A percentile compares a stretch with the other conserved stretches of the same genome.
Evolutionary conservation across 2,888 invertebrate genomes (phyloP).

Genomic region (Bombyx huttoni): DNA sequence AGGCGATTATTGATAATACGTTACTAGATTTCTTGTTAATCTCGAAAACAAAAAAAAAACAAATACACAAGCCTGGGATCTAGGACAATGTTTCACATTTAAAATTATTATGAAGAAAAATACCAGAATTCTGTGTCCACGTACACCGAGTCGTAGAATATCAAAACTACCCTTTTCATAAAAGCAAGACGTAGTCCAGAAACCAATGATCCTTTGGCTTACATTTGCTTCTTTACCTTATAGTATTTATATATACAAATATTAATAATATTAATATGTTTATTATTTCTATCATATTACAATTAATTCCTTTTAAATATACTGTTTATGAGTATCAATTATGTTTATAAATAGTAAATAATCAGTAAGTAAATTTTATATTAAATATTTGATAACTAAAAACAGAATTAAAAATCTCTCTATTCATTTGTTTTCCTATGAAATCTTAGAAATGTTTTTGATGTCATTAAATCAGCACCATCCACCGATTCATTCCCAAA

Average conservation of each 20-base stretch:
- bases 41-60: not conserved
- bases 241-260: not conserved
- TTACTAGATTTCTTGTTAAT: not conserved
- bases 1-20: not conserved
- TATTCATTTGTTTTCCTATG: too few relatives aligned
- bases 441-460: too few relatives aligned
- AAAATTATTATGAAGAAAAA: not conserved
- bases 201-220: constrained; percentile 1
- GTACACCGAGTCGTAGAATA: too few relatives aligned
- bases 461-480: too few relatives aligned
- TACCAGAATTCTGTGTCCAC: not conserved
- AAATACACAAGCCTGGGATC: not conserved
- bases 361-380: too few relatives aligned
- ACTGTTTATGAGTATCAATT: too few relatives aligned
- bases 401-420: too few relatives aligned
- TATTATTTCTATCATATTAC: not conserved
- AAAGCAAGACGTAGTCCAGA: not conserved
- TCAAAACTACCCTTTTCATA: too few relatives aligned
- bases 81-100: not conserved
- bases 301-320: too few relatives aligned
- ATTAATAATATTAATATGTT: not conserved
- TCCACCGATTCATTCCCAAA: too few relatives aligned
- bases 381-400: too few relatives aligned
- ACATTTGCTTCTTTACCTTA: not conserved
- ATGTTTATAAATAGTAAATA: too few relatives aligned